phyloP scores from a whole-genome alignment of 1,140 invertebrate genomes.

The Anastatus disparis region DNA sequence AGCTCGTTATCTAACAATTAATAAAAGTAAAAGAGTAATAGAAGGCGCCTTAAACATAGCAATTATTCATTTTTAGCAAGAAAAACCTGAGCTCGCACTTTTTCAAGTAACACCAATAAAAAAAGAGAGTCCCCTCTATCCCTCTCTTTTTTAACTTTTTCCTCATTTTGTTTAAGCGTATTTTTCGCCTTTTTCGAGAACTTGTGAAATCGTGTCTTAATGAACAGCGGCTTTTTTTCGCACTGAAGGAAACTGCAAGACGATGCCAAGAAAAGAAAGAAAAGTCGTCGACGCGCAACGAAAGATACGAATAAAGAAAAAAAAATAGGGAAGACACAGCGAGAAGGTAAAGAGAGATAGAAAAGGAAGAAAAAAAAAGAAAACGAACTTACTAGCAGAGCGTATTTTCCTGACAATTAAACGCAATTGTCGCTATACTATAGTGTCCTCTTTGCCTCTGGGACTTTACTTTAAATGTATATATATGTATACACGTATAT shows the following conservation, averaged over 20 bases:
- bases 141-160: neutral
- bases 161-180: constrained; percentile 3
- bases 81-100: neutral
- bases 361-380: neutral
- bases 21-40: neutral
- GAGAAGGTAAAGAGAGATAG: neutral
- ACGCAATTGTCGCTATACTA: constrained; percentile 30
- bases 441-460: neutral
- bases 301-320: neutral
- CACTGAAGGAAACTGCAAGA: neutral
- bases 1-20: neutral
- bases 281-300: neutral
- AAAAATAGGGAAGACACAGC: neutral
- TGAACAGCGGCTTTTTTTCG: neutral
- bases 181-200: constrained; percentile 11
- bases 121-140: neutral
- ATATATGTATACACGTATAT: no score
- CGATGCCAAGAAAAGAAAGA: constrained; percentile 1
- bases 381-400: constrained; percentile 20
- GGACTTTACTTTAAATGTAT: neutral
- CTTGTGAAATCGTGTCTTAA: constrained; percentile 27
- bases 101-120: neutral
- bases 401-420: constrained; percentile 41
- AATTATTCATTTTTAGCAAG: constrained; percentile 18
- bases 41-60: neutral